Percentiles rank a stretch among this genome's conserved stretches.
phyloP scores from a whole-genome alignment of 2,888 invertebrate species.

The Phasia obesa region DNA sequence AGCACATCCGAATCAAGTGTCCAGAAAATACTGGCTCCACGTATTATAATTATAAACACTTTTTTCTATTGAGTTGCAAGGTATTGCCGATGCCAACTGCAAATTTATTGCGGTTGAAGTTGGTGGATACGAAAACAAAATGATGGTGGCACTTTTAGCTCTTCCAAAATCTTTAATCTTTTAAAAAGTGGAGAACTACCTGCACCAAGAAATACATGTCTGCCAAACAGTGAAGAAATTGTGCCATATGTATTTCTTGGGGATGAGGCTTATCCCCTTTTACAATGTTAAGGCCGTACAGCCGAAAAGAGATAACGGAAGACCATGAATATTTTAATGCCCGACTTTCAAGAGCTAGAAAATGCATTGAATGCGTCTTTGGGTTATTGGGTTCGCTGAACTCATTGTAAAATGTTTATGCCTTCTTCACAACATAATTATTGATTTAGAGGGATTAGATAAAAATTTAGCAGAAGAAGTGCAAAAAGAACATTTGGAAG shows the following conservation, averaged over 20 bases:
- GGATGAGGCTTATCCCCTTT: constrained; percentile 14
- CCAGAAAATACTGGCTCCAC: constrained; percentile 71
- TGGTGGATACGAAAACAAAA: constrained; percentile 59
- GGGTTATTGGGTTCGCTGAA: neutral
- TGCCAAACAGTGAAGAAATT: too few relatives aligned
- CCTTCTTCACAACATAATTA: neutral
- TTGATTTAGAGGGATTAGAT: neutral
- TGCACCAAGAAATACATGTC: too few relatives aligned
- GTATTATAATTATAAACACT: constrained; percentile 76
- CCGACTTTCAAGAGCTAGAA: too few relatives aligned
- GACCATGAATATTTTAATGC: too few relatives aligned
- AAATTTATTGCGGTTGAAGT: constrained; percentile 54
- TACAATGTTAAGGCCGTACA: too few relatives aligned
- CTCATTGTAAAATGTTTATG: constrained; percentile 2
- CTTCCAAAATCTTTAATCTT: constrained; percentile 12
- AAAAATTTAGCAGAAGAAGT: neutral
- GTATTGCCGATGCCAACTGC: constrained; percentile 47
- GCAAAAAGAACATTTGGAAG: neutral
- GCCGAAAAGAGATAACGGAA: too few relatives aligned
- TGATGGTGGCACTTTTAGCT: constrained; percentile 41
- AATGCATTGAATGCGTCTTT: too few relatives aligned
- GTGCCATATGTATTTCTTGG: constrained; percentile 47
- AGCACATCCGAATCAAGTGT: too few relatives aligned
- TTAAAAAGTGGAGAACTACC: too few relatives aligned
- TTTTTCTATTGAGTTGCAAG: constrained; percentile 58